Conservation (phyloP, 2,797 vertebrate genomes). For the Sebastes kiyomatsui region DNA sequence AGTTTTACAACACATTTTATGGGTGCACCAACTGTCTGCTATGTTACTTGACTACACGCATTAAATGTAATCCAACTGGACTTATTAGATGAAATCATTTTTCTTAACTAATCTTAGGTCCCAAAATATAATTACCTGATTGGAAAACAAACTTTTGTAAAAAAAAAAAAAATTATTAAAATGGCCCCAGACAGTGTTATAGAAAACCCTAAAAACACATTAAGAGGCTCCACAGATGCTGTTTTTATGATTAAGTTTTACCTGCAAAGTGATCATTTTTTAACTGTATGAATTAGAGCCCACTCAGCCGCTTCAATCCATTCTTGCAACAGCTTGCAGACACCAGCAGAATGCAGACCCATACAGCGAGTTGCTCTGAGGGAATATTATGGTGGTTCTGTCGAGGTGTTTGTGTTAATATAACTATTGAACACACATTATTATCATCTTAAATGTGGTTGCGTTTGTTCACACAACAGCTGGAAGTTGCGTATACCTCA, state of each 20-base stretch:
- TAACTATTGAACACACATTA: constrained; percentile 14
- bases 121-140: constrained; percentile 20
- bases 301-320: constrained; percentile 25
- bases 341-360: constrained; percentile 26
- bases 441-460: constrained; percentile 14
- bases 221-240: constrained; percentile 45
- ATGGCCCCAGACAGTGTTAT: constrained; percentile 9
- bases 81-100: background rate
- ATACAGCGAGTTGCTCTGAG: background rate
- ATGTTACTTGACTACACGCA: constrained; percentile 17
- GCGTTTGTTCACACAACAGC: constrained; percentile 29
- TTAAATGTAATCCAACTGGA: constrained; percentile 20
- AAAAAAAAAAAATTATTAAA: constrained; percentile 7
- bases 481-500: constrained; percentile 3
- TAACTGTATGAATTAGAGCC: constrained; percentile 43
- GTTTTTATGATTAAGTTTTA: constrained; percentile 56
- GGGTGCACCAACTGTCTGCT: constrained; percentile 16
- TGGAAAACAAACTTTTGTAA: constrained; percentile 2
- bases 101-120: background rate
- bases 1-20: constrained; percentile 43
- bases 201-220: constrained; percentile 18
- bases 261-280: constrained; percentile 47
- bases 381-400: constrained; percentile 26
- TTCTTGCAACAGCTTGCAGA: constrained; percentile 58
- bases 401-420: constrained; percentile 10